Percentiles rank a stretch among this genome's conserved stretches.
These are phyloP conservation scores for Schizothorax lantsangensis DNA, from an alignment of 2,797 vertebrate genomes.

Conservation along the genomic window DNA sequence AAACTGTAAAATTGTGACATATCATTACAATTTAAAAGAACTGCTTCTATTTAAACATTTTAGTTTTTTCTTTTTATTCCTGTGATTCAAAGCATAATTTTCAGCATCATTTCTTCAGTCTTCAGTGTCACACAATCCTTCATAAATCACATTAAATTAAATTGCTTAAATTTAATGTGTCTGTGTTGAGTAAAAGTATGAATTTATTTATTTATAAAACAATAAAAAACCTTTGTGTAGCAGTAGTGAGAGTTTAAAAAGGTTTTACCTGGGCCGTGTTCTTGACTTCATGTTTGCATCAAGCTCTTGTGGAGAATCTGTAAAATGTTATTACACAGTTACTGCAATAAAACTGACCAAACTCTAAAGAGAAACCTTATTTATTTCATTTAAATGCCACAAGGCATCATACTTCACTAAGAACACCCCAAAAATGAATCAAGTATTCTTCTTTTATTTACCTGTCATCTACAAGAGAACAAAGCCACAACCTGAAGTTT, in stretches of 20 bases:
- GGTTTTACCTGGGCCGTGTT: slow-evolving; percentile 75
- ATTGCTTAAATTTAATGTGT: neutral
- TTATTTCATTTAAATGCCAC: neutral
- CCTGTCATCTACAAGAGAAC: neutral
- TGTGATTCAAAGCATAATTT: neutral
- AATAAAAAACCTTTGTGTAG: neutral
- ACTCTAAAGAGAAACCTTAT: neutral
- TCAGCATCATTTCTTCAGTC: neutral
- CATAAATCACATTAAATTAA: too few species aligned
- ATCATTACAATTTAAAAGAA: neutral
- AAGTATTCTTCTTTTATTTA: neutral
- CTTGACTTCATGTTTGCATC: slow-evolving; percentile 72
- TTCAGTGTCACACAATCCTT: neutral
- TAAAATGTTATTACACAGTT: neutral
- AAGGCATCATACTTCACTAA: neutral
- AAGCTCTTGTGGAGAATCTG: slow-evolving; percentile 72
- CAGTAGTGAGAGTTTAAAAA: neutral
- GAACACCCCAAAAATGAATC: neutral
- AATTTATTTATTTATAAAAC: neutral
- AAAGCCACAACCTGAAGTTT: neutral
- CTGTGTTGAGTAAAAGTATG: too few species aligned
- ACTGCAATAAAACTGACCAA: neutral
- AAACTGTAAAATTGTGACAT: neutral
- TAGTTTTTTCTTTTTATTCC: neutral
- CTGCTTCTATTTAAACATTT: neutral